Conservation (phyloP, 2,113 vertebrate genomes). For the Gavia stellata region DNA sequence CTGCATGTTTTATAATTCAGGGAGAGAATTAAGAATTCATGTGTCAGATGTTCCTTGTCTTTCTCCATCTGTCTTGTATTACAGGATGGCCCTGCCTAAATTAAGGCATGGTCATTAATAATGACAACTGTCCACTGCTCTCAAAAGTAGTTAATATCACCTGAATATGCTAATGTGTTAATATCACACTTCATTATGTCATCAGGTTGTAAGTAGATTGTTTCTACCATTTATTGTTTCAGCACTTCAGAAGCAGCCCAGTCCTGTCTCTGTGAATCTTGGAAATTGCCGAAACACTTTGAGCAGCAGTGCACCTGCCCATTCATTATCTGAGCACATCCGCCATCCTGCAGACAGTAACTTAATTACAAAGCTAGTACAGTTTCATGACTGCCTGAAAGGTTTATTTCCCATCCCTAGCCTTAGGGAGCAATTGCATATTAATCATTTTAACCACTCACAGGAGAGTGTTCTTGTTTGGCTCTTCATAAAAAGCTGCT, state of each 20-base stretch:
- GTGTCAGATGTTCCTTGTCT: not conserved
- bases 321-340: not conserved
- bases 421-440: not conserved
- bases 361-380: not conserved
- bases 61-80: not conserved
- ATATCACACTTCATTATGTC: not conserved
- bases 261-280: not conserved
- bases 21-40: not conserved
- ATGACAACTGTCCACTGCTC: not conserved
- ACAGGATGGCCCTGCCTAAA: not conserved
- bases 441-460: not conserved
- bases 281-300: not conserved
- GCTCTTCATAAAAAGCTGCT: not conserved
- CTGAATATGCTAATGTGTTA: no score
- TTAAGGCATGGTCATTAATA: not conserved
- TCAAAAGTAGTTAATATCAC: not conserved
- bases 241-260: not conserved
- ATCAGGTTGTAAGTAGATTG: not conserved
- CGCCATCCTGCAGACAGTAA: not conserved
- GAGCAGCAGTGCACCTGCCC: not conserved
- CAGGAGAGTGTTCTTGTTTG: not conserved
- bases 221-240: not conserved
- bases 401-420: not conserved
- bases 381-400: not conserved
- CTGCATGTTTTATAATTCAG: not conserved